Evolutionary conservation across 1,140 invertebrate genomes (phyloP).

Genomic region (Harpegnathos saltator): DNA sequence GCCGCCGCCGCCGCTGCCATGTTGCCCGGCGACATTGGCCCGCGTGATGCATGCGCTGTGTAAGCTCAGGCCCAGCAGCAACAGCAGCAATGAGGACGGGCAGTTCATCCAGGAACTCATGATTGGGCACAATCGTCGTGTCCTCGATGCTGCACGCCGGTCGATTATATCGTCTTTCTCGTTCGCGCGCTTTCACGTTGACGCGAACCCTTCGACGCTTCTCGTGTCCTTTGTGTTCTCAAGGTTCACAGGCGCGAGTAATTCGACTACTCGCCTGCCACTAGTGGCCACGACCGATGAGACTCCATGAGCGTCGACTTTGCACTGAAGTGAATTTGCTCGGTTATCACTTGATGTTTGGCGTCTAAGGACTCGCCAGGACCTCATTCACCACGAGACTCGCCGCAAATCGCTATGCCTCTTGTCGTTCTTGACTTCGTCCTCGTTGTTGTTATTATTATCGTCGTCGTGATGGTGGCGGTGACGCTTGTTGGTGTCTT

Average conservation of each 20-base stretch:
- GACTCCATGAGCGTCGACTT: background rate
- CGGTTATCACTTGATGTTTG: slow-evolving; percentile 18
- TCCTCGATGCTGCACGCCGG: background rate
- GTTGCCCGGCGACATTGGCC: slow-evolving; percentile 59
- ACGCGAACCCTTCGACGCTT: too few species aligned
- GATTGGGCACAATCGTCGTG: background rate
- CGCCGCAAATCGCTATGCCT: background rate
- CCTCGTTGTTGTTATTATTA: slow-evolving; percentile 4
- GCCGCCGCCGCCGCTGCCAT: too few species aligned
- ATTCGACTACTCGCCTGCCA: background rate
- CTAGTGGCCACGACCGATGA: background rate
- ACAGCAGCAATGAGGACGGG: slow-evolving; percentile 44
- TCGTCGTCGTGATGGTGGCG: too few species aligned
- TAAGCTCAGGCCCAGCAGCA: slow-evolving; percentile 52
- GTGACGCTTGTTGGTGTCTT: background rate
- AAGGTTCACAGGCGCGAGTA: background rate
- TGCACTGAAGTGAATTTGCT: background rate
- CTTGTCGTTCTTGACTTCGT: slow-evolving; percentile 10
- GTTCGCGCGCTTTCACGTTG: background rate
- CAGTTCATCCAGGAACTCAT: slow-evolving; percentile 56
- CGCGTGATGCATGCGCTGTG: slow-evolving; percentile 37
- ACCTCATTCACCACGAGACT: background rate
- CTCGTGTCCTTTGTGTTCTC: background rate
- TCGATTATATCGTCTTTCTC: background rate
- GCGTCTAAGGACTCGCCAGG: background rate